Evolutionary conservation across 2,888 invertebrate species (phyloP).

Genomic region (Agrochola lota): DNA sequence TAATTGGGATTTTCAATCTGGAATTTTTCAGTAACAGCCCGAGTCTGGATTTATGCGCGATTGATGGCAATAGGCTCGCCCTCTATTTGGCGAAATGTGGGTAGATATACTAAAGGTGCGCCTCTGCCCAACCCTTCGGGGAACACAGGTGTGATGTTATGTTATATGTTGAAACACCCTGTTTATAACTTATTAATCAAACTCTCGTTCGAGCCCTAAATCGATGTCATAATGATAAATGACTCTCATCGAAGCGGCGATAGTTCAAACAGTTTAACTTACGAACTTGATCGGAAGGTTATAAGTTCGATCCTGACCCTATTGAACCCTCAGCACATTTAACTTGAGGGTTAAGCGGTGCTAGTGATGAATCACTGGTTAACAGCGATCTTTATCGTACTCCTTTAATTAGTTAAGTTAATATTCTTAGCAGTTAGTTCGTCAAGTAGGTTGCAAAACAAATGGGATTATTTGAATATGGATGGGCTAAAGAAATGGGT

Average conservation of each 20-base stretch:
- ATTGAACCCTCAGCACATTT: slow-evolving; percentile 46
- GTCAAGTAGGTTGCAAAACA: slow-evolving; percentile 9
- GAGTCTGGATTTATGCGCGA: neutral
- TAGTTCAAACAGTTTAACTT: slow-evolving; percentile 53
- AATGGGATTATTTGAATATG: slow-evolving; percentile 30
- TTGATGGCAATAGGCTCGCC: neutral
- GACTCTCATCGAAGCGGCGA: slow-evolving; percentile 20
- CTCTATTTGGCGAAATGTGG: neutral
- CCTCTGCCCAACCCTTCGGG: too few relatives aligned
- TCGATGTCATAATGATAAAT: slow-evolving; percentile 39
- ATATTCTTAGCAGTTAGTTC: slow-evolving; percentile 38
- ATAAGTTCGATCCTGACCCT: slow-evolving; percentile 44
- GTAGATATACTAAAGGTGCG: too few relatives aligned
- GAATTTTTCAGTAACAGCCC: neutral
- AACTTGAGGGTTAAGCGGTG: slow-evolving; percentile 40
- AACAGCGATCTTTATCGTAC: slow-evolving; percentile 51
- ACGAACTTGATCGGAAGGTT: slow-evolving; percentile 53
- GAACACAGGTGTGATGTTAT: too few relatives aligned
- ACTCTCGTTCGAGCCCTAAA: slow-evolving; percentile 10
- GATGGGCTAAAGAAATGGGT: neutral
- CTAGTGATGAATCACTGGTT: slow-evolving; percentile 53
- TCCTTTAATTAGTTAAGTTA: slow-evolving; percentile 48
- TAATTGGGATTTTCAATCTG: neutral
- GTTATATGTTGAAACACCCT: neutral
- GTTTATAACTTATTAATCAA: slow-evolving; percentile 5